phyloP scores from a whole-genome alignment of 2,113 vertebrate species.

The Elephantulus edwardii region DNA sequence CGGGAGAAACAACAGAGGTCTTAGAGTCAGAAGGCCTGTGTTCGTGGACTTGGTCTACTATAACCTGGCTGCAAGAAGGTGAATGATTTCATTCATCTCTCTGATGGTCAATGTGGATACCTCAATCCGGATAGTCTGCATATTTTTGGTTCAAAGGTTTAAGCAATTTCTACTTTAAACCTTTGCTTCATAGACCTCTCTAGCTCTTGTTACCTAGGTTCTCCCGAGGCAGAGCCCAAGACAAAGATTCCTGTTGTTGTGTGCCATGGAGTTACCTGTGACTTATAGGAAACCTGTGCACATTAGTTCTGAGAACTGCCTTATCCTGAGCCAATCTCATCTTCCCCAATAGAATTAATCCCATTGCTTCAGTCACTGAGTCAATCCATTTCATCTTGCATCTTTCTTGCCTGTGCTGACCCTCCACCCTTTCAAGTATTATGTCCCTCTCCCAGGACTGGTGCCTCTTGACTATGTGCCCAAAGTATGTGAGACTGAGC shows the following conservation, averaged over 20 bases:
- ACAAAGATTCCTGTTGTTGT: neutral
- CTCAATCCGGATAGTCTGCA: neutral
- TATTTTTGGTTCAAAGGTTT: neutral
- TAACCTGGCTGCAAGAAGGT: neutral
- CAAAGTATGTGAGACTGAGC: no score
- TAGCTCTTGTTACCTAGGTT: neutral
- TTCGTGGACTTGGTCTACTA: neutral
- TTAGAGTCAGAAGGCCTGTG: neutral
- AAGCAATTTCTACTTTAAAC: neutral
- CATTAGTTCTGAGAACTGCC: no score
- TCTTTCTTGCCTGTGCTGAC: no score
- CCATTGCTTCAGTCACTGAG: no score
- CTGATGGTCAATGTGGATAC: neutral
- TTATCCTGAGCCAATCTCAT: no score
- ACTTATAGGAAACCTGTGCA: no score
- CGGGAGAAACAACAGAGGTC: neutral
- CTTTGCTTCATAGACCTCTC: neutral
- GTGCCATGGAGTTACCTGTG: no score
- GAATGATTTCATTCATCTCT: neutral
- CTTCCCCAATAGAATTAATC: no score
- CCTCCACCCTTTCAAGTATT: no score
- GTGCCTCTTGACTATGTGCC: no score
- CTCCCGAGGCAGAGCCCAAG: neutral
- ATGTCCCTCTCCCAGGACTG: no score
- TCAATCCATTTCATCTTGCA: no score